phyloP scores from a whole-genome alignment of 2,888 invertebrate species.

The Eupithecia pulchellata region DNA sequence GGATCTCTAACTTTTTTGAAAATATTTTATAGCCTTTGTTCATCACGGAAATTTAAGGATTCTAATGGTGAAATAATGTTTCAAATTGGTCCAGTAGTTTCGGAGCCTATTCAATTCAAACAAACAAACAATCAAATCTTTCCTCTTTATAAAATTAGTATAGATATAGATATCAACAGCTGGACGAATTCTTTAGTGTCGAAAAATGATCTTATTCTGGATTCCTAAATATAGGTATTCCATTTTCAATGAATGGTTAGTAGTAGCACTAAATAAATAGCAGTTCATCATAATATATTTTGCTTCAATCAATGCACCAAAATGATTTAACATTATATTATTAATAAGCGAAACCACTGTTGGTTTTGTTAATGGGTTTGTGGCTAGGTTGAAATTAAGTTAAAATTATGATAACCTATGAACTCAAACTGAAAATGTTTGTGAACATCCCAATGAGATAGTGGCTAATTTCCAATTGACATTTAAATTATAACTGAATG shows the following conservation, averaged over 20 bases:
- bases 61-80: too few relatives aligned
- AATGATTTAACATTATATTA: neutral
- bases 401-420: neutral
- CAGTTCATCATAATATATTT: neutral
- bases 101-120: too few relatives aligned
- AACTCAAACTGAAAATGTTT: neutral
- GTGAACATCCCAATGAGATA: neutral
- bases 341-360: neutral
- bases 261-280: neutral
- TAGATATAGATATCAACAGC: too few relatives aligned
- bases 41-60: too few relatives aligned
- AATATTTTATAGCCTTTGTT: too few relatives aligned
- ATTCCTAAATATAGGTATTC: neutral
- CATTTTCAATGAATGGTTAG: neutral
- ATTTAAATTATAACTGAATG: neutral
- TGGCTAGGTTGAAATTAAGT: neutral
- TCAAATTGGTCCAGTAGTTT: too few relatives aligned
- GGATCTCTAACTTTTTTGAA: too few relatives aligned
- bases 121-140: too few relatives aligned
- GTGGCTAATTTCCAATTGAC: neutral
- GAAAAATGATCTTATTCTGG: too few relatives aligned
- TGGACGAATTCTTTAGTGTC: neutral
- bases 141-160: too few relatives aligned
- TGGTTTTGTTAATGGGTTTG: neutral
- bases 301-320: neutral